phyloP scores from a whole-genome alignment of 37 sponge, comb jelly and placozoan genomes.

The Spongilla lacustris region DNA sequence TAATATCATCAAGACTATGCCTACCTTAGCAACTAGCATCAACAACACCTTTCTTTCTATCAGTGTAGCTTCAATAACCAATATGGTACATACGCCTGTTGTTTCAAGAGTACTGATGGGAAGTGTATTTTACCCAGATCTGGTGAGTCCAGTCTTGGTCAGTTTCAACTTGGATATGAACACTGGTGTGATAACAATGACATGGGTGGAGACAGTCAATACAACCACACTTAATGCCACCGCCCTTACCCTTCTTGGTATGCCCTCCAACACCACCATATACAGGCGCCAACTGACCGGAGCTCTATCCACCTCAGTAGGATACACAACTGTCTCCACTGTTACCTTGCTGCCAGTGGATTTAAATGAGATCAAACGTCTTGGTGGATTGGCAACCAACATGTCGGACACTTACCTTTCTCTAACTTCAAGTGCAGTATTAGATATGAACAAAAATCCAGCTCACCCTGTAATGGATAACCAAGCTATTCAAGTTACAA shows the following conservation, averaged over 20 bases:
- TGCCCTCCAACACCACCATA: conserved; percentile 20
- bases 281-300: conserved; percentile 47
- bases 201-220: conserved; percentile 87
- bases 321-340: conserved; percentile 45
- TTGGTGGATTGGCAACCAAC: conserved; percentile 70
- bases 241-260: conserved; percentile 55
- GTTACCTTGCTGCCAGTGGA: conserved; percentile 54
- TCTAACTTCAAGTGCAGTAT: conserved; percentile 28
- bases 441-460: conserved; percentile 80
- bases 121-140: conserved; percentile 53
- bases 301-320: conserved; percentile 35
- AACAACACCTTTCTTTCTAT: conserved; percentile 61
- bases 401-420: conserved; percentile 57
- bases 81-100: conserved; percentile 77
- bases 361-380: conserved; percentile 83
- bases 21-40: conserved; percentile 55
- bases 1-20: conserved; percentile 72
- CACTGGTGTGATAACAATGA: conserved; percentile 65
- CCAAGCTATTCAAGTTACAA: conserved; percentile 24
- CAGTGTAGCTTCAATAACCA: conserved; percentile 24
- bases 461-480: conserved; percentile 36
- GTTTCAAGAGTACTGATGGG: neutral
- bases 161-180: conserved; percentile 77
- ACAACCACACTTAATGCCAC: conserved; percentile 46
- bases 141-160: conserved; percentile 48